A percentile compares a stretch with the other conserved stretches of the same genome.
These are phyloP conservation scores for Netelia inedita DNA, from an alignment of 2,888 invertebrate genomes.

Conservation along the genomic window DNA sequence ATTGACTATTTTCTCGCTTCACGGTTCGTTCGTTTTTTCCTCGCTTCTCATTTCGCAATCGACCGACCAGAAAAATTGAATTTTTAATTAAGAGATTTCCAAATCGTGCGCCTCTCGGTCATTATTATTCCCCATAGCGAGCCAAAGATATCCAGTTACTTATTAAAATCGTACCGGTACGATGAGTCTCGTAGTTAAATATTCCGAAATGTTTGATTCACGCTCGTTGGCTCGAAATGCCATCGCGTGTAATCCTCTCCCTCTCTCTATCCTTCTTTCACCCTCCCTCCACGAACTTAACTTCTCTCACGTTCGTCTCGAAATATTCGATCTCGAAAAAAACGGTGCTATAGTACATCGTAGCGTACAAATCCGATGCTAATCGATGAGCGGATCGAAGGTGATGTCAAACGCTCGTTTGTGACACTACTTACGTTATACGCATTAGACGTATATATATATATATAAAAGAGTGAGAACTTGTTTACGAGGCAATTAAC, in stretches of 20 bases:
- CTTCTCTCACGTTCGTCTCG: constrained; percentile 5
- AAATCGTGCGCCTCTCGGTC: constrained; percentile 1
- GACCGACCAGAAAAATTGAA: constrained; percentile 31
- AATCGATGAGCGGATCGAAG: constrained; percentile 37
- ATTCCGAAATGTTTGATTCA: constrained; percentile 16
- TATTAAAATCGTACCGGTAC: neutral
- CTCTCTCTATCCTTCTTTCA: neutral
- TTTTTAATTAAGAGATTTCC: constrained; percentile 40
- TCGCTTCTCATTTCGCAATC: constrained; percentile 7
- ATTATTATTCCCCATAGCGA: constrained; percentile 27
- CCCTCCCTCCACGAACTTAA: neutral
- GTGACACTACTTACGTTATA: constrained; percentile 8
- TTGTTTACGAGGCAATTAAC: constrained; percentile 70
- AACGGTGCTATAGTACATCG: neutral
- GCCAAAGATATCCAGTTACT: neutral
- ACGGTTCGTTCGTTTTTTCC: constrained; percentile 36
- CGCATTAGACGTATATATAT: neutral
- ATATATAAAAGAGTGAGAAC: constrained; percentile 19
- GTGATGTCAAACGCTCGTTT: constrained; percentile 33
- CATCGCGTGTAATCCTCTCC: neutral
- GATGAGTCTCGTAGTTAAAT: neutral
- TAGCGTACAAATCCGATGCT: neutral
- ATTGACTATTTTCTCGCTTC: constrained; percentile 72
- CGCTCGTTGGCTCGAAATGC: neutral
- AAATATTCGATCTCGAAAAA: constrained; percentile 21